A percentile compares a stretch with the other conserved stretches of the same genome.
phyloP scores from a whole-genome alignment of 2,797 vertebrate species.

The Glossophaga mutica region DNA sequence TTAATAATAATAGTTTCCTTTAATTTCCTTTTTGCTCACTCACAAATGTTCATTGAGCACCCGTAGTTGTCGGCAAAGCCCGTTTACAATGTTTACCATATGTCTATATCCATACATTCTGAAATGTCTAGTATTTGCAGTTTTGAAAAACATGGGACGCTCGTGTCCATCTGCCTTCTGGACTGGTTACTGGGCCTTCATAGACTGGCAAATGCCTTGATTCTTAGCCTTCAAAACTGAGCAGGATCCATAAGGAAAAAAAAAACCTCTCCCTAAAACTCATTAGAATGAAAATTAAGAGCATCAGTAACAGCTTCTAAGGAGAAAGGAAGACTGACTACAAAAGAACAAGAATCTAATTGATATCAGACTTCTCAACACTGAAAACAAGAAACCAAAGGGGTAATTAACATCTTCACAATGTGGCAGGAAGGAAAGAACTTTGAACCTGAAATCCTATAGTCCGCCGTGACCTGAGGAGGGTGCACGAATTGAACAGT shows the following conservation, averaged over 20 bases:
- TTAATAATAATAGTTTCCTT: not conserved
- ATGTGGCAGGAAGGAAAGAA: not conserved
- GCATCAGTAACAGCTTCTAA: not conserved
- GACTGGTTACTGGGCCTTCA: not conserved
- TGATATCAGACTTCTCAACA: not conserved
- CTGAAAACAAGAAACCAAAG: not conserved
- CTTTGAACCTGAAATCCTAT: not conserved
- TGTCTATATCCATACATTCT: not conserved
- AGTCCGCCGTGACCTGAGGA: not conserved
- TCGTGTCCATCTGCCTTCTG: not conserved
- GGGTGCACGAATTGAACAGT: not conserved
- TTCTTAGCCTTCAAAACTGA: not conserved
- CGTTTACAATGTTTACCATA: not conserved
- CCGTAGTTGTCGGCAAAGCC: not conserved
- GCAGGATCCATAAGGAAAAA: not conserved
- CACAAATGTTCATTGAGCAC: not conserved
- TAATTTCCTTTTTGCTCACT: not conserved
- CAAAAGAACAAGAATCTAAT: constrained; percentile 11
- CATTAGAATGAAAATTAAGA: not conserved
- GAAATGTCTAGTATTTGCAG: not conserved
- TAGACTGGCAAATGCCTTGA: not conserved
- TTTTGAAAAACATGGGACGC: not conserved
- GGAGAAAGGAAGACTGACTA: constrained; percentile 1
- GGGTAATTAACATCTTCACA: constrained; percentile 6
- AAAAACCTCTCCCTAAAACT: not conserved